Percentiles rank a stretch among this genome's conserved stretches.
Conservation (phyloP, 2,797 vertebrate species). For the Enteromius trimaculatus region DNA sequence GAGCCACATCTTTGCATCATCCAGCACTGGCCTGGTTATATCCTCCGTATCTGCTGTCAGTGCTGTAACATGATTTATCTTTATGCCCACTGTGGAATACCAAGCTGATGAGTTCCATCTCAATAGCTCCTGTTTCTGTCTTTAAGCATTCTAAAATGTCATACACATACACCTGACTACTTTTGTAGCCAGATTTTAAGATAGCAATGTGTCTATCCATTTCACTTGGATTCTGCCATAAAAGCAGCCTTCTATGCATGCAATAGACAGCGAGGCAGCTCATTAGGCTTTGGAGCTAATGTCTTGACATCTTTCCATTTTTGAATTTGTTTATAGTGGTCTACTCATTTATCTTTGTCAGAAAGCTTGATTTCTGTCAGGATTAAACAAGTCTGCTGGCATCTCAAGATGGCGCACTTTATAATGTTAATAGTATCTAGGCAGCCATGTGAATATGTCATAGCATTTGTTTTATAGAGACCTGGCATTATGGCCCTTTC, state of each 20-base stretch:
- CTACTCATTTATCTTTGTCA: slow-evolving; percentile 24
- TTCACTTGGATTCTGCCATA: neutral
- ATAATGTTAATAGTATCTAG: neutral
- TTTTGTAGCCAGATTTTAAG: neutral
- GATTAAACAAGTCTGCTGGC: neutral
- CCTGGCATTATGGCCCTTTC: neutral
- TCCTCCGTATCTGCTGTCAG: slow-evolving; percentile 40
- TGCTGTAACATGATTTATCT: slow-evolving; percentile 34
- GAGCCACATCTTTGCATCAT: slow-evolving; percentile 57
- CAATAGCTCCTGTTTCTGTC: neutral
- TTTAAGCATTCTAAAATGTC: neutral
- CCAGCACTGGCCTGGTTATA: slow-evolving; percentile 48
- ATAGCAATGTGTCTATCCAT: neutral
- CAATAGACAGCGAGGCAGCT: neutral
- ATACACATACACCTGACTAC: neutral
- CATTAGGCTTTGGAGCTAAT: slow-evolving; percentile 17
- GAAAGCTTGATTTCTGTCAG: slow-evolving; percentile 31
- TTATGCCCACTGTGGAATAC: neutral
- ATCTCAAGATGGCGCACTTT: neutral
- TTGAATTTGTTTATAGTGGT: slow-evolving; percentile 6
- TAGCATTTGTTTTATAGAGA: neutral
- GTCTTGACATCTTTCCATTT: slow-evolving; percentile 1
- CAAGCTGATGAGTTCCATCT: neutral
- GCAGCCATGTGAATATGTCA: slow-evolving; percentile 5
- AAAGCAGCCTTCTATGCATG: neutral